These are phyloP conservation scores for Urocyon cinereoargenteus DNA, from an alignment of 2,797 vertebrate genomes.

Conservation along the genomic window DNA sequence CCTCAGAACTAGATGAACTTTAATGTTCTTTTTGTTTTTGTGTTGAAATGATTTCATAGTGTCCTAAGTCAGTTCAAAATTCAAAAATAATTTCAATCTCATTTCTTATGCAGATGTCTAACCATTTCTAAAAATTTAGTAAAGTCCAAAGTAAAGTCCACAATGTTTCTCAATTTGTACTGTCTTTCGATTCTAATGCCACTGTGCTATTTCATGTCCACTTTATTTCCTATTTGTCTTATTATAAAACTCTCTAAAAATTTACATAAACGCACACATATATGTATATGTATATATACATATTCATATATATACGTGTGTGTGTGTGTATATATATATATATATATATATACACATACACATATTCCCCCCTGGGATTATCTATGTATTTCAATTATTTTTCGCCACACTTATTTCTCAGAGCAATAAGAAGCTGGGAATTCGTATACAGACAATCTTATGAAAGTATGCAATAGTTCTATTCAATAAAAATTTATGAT, in stretches of 20 bases:
- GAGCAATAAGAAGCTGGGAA: neutral
- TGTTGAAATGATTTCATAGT: neutral
- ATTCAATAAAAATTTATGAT: neutral
- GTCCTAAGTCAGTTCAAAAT: neutral
- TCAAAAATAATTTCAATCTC: neutral
- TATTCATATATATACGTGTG: too few relatives aligned
- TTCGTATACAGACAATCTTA: neutral
- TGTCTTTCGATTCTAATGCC: neutral
- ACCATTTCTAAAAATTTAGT: neutral
- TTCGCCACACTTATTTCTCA: constrained; percentile 26
- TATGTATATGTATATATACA: neutral
- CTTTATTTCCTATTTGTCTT: constrained; percentile 13
- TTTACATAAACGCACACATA: neutral
- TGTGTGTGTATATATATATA: neutral
- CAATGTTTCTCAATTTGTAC: neutral
- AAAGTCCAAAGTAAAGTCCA: neutral
- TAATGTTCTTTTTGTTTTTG: neutral
- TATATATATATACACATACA: too few relatives aligned
- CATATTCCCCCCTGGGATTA: neutral
- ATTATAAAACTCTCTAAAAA: constrained; percentile 3
- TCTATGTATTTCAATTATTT: constrained; percentile 36
- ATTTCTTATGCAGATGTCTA: neutral
- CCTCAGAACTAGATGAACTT: neutral
- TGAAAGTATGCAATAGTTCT: neutral
- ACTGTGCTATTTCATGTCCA: neutral